Evolutionary conservation across 2,888 invertebrate genomes (phyloP), one percentile per base, ranked within the genome.

Genomic region (Scaptomyza tumidula): DNA sequence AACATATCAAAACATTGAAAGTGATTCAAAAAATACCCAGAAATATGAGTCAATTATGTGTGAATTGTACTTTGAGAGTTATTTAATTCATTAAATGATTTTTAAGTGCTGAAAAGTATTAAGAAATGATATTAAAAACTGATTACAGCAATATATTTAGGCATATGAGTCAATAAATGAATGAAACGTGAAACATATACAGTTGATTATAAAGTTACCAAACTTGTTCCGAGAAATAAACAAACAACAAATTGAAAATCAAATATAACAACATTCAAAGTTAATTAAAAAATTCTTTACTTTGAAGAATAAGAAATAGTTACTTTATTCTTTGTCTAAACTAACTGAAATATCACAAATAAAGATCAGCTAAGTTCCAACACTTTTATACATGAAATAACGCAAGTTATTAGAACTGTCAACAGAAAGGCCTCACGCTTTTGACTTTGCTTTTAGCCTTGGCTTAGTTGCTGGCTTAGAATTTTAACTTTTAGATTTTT

Each of bases 401-500:
- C 58, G 45, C 55, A 33, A 65, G 60, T 49, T 39, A 55, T 71
- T 66, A 61, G 71, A 62, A 71, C 14, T 60, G 68, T 45, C 56
- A 62, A 49, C 50, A 29, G 64, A 56, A 43, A 60, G 29, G 43
- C 50, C 48, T 35, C 33, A 27, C 43, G 49, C 14, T 55, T 57
- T 39, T 39, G 72, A 59, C 55, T 75, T 52, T 49, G 72, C 31
- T 19, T 24, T 6, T 49, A 60, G 74, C 69, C 74, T 75, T 75
- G 77, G 73, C 77, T 75, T 59, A 76, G 72, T 76, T 74, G 60
- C 27, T 44, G 13, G 45, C 35, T 58, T 45, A 31, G 19, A 27
- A 43, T 33, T 54, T 27, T 44, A 13, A n/a, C 37, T 37, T 39
- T 59, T 31, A 49, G 43, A 43, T 43, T 43, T n/a, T 43, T 29